Percentiles rank a stretch among this genome's conserved stretches.
Conservation (phyloP, 2,888 invertebrate species). For the Drosophila neonasuta region DNA sequence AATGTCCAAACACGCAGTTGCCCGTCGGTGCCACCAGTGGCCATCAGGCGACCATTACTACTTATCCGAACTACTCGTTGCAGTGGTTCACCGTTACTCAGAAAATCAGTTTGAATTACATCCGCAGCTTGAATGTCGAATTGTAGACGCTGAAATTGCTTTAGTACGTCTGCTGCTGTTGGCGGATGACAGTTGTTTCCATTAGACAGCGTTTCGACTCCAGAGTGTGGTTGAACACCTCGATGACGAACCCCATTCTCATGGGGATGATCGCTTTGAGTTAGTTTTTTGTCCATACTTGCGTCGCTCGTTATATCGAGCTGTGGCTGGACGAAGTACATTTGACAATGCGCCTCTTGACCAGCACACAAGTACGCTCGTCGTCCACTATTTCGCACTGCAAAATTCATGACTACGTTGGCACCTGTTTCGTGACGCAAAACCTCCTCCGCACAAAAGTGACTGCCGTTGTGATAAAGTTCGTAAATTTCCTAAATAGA, state of each 20-base stretch:
- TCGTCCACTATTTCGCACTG: conserved; percentile 88
- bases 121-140: conserved; percentile 90
- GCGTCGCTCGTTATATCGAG: conserved; percentile 83
- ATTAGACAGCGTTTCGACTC: conserved; percentile 79
- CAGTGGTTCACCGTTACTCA: conserved; percentile 87
- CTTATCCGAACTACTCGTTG: conserved; percentile 93
- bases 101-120: conserved; percentile 93
- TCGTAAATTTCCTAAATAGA: conserved; percentile 93
- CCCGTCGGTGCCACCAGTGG: conserved; percentile 96
- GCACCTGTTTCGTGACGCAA: conserved; percentile 94
- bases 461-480: conserved; percentile 91
- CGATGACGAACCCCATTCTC: conserved; percentile 80
- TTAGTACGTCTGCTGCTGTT: conserved; percentile 63
- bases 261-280: conserved; percentile 67
- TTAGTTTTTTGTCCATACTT: conserved; percentile 51
- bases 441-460: conserved; percentile 93
- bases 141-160: conserved; percentile 85
- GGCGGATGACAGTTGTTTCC: conserved; percentile 39
- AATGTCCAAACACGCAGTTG: conserved; percentile 94
- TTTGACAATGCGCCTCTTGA: conserved; percentile 94
- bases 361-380: conserved; percentile 93
- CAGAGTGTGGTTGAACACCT: conserved; percentile 61
- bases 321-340: conserved; percentile 88
- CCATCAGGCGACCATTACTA: conserved; percentile 89
- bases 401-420: conserved; percentile 95